A percentile compares a stretch with the other conserved stretches of the same genome.
Conservation (phyloP, 2,113 vertebrate species). For the Ploceus nigricollis region DNA sequence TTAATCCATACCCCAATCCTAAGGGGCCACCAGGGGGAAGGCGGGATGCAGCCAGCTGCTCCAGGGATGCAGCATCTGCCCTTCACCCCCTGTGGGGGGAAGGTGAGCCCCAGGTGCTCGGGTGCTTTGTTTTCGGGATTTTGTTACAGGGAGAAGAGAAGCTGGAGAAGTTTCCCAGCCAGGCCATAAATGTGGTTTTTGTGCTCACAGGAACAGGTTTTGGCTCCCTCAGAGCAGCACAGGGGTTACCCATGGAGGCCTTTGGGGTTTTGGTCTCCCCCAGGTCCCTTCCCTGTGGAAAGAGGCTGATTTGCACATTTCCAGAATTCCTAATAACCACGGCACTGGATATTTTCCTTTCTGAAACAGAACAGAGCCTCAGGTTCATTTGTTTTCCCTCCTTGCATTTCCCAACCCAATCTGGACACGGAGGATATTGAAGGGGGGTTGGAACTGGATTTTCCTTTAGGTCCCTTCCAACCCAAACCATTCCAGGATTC, state of each 20-base stretch:
- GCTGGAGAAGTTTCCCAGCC: not conserved
- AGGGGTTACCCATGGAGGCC: rapidly evolving
- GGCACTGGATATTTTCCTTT: not conserved
- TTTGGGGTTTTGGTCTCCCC: not conserved
- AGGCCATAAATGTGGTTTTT: rapidly evolving
- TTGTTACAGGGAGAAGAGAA: not conserved
- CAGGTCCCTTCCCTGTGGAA: not conserved
- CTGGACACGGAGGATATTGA: not conserved
- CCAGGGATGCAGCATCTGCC: rapidly evolving
- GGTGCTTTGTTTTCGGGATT: not conserved
- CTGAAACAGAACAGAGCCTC: conserved; percentile 3
- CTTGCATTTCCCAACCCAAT: not conserved
- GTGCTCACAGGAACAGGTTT: not conserved
- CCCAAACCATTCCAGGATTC: not conserved
- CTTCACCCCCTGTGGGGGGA: rapidly evolving
- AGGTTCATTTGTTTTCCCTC: not conserved
- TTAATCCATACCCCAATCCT: rapidly evolving
- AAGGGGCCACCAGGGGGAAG: rapidly evolving
- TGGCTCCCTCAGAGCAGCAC: rapidly evolving
- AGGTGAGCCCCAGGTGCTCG: rapidly evolving
- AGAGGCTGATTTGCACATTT: not conserved
- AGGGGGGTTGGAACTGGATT: not conserved
- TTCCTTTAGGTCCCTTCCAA: not conserved
- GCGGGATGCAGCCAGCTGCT: rapidly evolving
- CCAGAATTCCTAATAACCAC: not conserved